Evolutionary conservation across 2,113 vertebrate genomes (phyloP).

Genomic region (Spea bombifrons): DNA sequence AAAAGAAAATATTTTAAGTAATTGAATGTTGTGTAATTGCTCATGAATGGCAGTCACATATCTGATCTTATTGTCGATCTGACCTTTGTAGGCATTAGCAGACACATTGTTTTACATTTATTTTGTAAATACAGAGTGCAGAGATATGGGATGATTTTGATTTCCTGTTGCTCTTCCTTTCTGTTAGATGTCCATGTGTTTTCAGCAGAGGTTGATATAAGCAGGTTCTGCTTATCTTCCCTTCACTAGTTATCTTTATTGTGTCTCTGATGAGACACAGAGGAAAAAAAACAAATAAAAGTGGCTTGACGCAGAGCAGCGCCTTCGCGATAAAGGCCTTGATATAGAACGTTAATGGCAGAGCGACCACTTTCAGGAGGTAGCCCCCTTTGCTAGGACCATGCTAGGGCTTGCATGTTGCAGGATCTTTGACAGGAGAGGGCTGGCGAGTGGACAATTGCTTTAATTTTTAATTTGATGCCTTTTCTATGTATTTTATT

Average conservation of each 20-base stretch:
- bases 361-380: too few species aligned
- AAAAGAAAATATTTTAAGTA: too few species aligned
- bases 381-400: too few species aligned
- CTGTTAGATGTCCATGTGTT: constrained; percentile 30
- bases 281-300: constrained; percentile 30
- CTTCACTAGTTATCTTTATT: constrained; percentile 15
- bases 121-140: constrained; percentile 10
- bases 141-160: constrained; percentile 31
- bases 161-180: constrained; percentile 41
- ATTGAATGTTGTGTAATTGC: too few species aligned
- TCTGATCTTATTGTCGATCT: constrained; percentile 7
- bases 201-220: constrained; percentile 29
- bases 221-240: constrained; percentile 30
- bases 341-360: too few species aligned
- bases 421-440: too few species aligned
- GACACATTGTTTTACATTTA: neutral
- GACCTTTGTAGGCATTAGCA: neutral
- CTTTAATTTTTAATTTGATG: too few species aligned
- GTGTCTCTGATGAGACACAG: constrained; percentile 24
- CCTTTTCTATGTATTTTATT: too few species aligned
- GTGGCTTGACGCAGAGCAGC: constrained; percentile 39
- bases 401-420: too few species aligned
- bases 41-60: too few species aligned
- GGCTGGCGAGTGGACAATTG: too few species aligned
- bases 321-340: neutral